phyloP scores from a whole-genome alignment of 2,113 vertebrate genomes.

The Bubo scandiacus region DNA sequence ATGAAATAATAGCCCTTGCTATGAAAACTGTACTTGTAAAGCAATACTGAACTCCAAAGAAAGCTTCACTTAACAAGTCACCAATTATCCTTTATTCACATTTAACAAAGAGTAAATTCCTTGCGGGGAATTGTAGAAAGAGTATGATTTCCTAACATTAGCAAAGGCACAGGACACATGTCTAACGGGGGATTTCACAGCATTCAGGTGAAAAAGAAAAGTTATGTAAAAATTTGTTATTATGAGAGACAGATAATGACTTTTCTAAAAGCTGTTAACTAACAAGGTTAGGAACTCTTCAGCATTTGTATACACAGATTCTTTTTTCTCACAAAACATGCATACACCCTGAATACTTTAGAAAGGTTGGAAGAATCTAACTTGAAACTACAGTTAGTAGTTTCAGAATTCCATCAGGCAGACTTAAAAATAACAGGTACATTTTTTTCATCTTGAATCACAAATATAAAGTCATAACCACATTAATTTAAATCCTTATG shows the following conservation, averaged over 20 bases:
- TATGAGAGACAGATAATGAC: background rate
- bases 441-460: background rate
- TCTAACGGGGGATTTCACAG: background rate
- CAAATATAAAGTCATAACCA: background rate
- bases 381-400: background rate
- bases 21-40: background rate
- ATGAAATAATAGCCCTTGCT: slow-evolving; percentile 18
- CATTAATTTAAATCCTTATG: background rate
- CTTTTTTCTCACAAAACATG: background rate
- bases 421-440: background rate
- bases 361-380: background rate
- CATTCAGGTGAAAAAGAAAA: background rate
- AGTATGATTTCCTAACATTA: background rate
- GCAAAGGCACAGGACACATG: background rate
- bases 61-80: background rate
- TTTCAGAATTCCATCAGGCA: background rate
- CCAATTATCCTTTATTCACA: background rate
- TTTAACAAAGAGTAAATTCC: slow-evolving; percentile 21
- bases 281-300: background rate
- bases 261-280: background rate
- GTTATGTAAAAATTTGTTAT: background rate
- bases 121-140: background rate
- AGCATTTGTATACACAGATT: background rate
- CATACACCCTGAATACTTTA: fast-evolving
- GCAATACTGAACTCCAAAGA: background rate